phyloP scores from a whole-genome alignment of 35 echinoderm and acorn worm species.

The Stichopus chloronotus region DNA sequence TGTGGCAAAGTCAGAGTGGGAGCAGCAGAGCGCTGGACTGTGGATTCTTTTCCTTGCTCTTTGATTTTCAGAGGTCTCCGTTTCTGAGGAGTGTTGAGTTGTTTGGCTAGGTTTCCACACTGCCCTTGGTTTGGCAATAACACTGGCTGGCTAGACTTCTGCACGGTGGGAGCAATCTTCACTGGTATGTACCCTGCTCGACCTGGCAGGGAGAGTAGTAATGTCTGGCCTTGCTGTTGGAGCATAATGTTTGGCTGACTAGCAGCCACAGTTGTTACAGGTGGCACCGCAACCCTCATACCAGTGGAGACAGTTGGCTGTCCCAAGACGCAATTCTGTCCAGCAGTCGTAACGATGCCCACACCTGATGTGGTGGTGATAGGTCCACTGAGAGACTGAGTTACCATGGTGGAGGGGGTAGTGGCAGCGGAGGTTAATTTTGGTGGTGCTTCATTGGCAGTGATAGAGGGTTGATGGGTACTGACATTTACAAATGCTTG shows the following conservation, averaged over 20 bases:
- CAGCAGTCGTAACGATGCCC: background rate
- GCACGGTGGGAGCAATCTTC: constrained; percentile 2
- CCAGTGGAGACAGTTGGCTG: background rate
- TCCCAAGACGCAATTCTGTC: background rate
- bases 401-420: constrained; percentile 48
- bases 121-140: constrained; percentile 54
- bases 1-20: constrained; percentile 34
- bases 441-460: constrained; percentile 45
- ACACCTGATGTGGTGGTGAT: constrained; percentile 29
- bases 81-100: constrained; percentile 43
- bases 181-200: constrained; percentile 43
- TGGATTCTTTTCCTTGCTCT: constrained; percentile 16
- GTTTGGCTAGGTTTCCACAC: constrained; percentile 53
- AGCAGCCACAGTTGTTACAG: background rate
- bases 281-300: constrained; percentile 21
- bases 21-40: background rate
- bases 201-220: constrained; percentile 42
- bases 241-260: constrained; percentile 39
- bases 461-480: constrained; percentile 51
- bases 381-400: constrained; percentile 49
- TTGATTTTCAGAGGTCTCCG: constrained; percentile 54
- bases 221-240: constrained; percentile 48
- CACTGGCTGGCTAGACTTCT: constrained; percentile 33
- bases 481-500: constrained; percentile 41
- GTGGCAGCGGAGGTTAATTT: constrained; percentile 39